phyloP scores from a whole-genome alignment of 2,113 vertebrate species.

The Eleginops maclovinus region DNA sequence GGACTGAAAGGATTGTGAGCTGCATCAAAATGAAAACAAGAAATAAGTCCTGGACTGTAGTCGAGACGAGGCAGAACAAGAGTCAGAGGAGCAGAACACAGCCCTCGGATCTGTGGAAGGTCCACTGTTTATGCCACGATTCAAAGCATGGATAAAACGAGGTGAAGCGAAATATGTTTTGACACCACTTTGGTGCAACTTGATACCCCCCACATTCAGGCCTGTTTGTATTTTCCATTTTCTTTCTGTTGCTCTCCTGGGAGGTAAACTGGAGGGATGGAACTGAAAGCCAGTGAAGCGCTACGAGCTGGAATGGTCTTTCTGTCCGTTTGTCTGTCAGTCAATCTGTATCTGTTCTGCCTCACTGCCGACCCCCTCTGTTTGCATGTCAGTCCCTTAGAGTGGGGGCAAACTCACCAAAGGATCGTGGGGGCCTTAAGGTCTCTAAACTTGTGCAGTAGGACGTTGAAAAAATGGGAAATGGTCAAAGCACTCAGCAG shows the following conservation, averaged over 20 bases:
- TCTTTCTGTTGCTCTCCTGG: constrained; percentile 1
- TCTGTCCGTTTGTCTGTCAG: not conserved
- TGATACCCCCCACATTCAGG: not conserved
- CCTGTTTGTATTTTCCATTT: not conserved
- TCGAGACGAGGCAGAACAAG: not conserved
- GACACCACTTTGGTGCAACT: constrained; percentile 2
- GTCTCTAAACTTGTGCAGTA: too few relatives aligned
- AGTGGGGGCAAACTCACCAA: not conserved
- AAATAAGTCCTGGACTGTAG: not conserved
- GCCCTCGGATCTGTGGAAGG: not conserved
- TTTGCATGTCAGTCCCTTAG: not conserved
- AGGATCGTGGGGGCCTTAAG: too few relatives aligned
- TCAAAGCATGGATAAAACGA: not conserved
- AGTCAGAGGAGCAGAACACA: not conserved
- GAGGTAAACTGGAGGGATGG: not conserved
- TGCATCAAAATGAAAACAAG: not conserved
- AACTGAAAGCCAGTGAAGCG: not conserved
- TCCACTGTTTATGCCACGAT: not conserved
- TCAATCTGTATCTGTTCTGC: not conserved
- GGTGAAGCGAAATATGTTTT: not conserved
- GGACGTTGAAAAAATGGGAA: too few relatives aligned
- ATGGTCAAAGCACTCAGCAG: too few relatives aligned
- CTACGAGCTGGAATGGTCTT: not conserved
- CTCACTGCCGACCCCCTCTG: not conserved
- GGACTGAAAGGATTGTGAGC: not conserved